Base-by-base conservation (phyloP, 2,113 vertebrate species). In the Chauna torquata region DNA sequence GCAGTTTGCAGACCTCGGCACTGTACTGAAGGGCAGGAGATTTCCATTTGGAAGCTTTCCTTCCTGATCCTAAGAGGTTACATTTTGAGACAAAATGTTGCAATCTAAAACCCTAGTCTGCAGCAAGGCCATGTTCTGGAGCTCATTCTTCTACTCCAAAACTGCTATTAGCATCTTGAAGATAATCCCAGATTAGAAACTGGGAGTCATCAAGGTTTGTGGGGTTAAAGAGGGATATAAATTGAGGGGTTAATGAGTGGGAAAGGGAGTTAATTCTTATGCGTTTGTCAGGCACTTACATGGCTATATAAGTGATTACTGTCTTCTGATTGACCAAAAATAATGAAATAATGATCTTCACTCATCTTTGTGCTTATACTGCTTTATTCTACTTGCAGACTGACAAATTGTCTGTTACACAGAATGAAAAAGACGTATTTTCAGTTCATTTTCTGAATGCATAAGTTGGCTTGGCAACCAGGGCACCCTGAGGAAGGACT, bases 51-150 rank as follows among this genome's bases (percentile, higher is more conserved):
- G 22, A 76, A 83, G 6, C 5, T 64, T 47, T 84, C 58, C 40
- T 23, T 27, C 15, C 1, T 28, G 20, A 45, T 25, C 27, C 8
- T 5, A 32, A 58, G 11, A 45, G 14, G 16, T 9, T 22, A 16
- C 1, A 0, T 62, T 89, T 75, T 16, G 17, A 74, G 36, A 54
- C 1, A 2, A 36, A 44, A 34, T 18, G 20, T 34, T 86, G 18
- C 9, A 27, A 6, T 52, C 62, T 69, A 3, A 19, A 88, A 69
- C 22, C 5, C 6, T 27, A 49, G 40, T 54, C 40, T 64, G 44
- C 44, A 0, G 1, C 10, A 1, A 1, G 34, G 12, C 11, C 0
- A 7, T 32, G 16, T 38, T 38, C 34, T 52, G 18, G 27, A 32
- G 12, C 12, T 71, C 5, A 2, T 55, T 91, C 79, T 78, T 68